Base-by-base conservation (phyloP, 2,888 invertebrate species). In the Drosophila stalkeri region DNA sequence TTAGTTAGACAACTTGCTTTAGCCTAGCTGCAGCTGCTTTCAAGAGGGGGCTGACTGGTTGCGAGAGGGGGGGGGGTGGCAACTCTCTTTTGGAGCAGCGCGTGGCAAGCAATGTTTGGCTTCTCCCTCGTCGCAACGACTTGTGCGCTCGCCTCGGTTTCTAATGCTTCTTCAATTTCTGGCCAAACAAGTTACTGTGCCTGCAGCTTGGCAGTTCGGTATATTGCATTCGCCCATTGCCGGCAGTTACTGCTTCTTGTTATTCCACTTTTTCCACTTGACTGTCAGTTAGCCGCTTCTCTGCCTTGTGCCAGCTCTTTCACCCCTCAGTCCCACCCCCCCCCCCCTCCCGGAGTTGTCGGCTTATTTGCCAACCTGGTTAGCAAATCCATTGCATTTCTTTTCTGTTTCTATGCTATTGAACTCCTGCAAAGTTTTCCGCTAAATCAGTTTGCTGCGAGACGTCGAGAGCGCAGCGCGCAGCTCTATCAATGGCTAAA, bases 351-450 rank as follows among this genome's bases (percentile, higher is more conserved):
- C 39, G 3, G 16, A 61, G 61, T 51, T 79, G 68, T 54, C 74
- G 62, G 86, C 83, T 81, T 89, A 81, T 90, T 76, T 90, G 90
- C 90, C 91, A 91, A 91, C 90, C 90, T 91, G 90, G 87, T 91
- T 91, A 86, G 82, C 88, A 91, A 91, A 90, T 89, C 90, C 90
- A 91, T 86, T 82, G 87, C 86, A 90, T 90, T 87, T 89, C 87
- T 89, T 87, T 86, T 86, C 89, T 87, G 80, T 81, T 85, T 91
- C 87, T 90, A 90, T 91, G 91, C 91, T 92, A 91, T 92, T 91
- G 91, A 91, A 92, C 92, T 91, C 92, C 86, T 86, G 81, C 77
- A 65, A 73, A 84, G 91, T 82, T 91, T 91, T 83, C 77, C 89
- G 82, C 82, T 82, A 87, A 90, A 90, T 91, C 92, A 91, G 91